Percentiles rank a stretch among this genome's conserved stretches.
Evolutionary conservation across 2,113 vertebrate genomes (phyloP).

Genomic region (Polypterus senegalus): DNA sequence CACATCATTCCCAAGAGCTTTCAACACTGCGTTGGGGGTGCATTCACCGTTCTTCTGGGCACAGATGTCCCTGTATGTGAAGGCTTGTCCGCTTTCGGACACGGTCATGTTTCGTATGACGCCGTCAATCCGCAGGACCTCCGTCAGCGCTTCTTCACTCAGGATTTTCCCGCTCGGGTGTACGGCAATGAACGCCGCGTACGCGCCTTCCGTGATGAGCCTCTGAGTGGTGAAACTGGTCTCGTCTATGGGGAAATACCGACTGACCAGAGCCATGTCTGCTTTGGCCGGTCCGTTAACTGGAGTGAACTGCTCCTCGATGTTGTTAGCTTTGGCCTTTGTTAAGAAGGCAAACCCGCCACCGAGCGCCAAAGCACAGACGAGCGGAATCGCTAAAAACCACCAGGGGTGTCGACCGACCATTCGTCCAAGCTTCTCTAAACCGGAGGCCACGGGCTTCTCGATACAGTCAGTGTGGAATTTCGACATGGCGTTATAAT

Average conservation of each 20-base stretch:
- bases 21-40: conserved; percentile 30
- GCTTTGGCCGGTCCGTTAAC: conserved; percentile 48
- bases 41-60: conserved; percentile 26
- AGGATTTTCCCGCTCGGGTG: neutral
- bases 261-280: conserved; percentile 49
- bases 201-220: conserved; percentile 40
- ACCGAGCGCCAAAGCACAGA: conserved; percentile 43
- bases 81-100: conserved; percentile 3
- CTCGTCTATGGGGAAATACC: conserved; percentile 37
- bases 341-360: conserved; percentile 47
- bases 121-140: conserved; percentile 22
- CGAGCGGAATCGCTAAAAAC: conserved; percentile 46
- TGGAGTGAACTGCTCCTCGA: conserved; percentile 63
- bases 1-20: conserved; percentile 26
- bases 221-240: conserved; percentile 47
- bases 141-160: conserved; percentile 8
- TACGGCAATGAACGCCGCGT: conserved; percentile 43
- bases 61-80: conserved; percentile 35
- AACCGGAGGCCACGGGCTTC: conserved; percentile 38
- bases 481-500: conserved; percentile 22
- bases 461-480: conserved; percentile 48
- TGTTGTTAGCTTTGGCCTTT: conserved; percentile 34
- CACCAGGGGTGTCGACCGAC: conserved; percentile 56
- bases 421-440: conserved; percentile 34
- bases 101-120: conserved; percentile 19